phyloP scores from a whole-genome alignment of 2,888 invertebrate species.

The Drosophila leonis region DNA sequence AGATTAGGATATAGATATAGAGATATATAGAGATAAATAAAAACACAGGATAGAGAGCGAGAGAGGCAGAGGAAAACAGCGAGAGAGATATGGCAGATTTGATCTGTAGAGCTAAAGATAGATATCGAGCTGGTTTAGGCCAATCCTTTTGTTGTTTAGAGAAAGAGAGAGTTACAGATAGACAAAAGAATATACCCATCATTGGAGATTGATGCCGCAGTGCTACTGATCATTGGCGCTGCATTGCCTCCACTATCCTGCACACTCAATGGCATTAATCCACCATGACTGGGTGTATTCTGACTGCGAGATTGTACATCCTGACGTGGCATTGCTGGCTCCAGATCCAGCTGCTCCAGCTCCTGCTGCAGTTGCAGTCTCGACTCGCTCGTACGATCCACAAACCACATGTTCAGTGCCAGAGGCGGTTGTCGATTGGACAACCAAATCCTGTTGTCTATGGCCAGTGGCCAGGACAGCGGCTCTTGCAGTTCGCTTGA shows the following conservation, averaged over 20 bases:
- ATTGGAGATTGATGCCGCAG: conserved; percentile 7
- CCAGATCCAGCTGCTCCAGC: not conserved
- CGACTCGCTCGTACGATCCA: not conserved
- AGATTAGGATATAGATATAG: too few species aligned
- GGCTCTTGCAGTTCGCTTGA: not conserved
- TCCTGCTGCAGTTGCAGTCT: not conserved
- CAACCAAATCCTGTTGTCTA: conserved; percentile 12
- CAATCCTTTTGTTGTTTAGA: not conserved
- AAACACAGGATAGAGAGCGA: too few species aligned
- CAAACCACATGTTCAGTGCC: not conserved
- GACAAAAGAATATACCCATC: conserved; percentile 27
- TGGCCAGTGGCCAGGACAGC: conserved; percentile 19
- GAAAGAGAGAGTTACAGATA: not conserved
- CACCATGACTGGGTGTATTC: conserved; percentile 23
- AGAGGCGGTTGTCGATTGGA: not conserved
- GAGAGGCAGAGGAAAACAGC: too few species aligned
- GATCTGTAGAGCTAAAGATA: not conserved
- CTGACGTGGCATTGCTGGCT: conserved; percentile 19
- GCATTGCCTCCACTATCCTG: conserved; percentile 18
- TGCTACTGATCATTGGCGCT: not conserved
- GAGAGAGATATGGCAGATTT: not conserved
- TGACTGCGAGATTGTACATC: conserved; percentile 13
- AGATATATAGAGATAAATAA: too few species aligned
- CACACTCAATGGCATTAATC: conserved; percentile 6
- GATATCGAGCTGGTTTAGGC: not conserved